These are phyloP conservation scores for Euspilapteryx auroguttella DNA, from an alignment of 2,888 invertebrate genomes.

Conservation along the genomic window DNA sequence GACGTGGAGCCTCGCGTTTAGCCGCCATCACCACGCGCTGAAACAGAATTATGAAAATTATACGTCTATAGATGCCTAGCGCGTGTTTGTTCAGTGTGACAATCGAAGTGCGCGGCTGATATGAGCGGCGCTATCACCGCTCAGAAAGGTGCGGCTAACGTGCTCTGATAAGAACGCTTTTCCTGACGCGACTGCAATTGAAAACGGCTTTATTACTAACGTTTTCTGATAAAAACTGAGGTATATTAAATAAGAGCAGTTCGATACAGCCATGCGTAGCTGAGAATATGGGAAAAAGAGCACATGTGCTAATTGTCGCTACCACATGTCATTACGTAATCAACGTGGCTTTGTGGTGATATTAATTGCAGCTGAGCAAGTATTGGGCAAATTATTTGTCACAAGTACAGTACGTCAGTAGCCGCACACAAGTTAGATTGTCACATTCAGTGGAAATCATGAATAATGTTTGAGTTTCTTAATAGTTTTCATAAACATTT, in stretches of 20 bases:
- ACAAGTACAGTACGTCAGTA: no score
- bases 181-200: constrained; percentile 42
- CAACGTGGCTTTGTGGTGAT: constrained; percentile 8
- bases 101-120: constrained; percentile 29
- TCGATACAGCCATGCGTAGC: no score
- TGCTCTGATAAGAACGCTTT: constrained; percentile 53
- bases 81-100: constrained; percentile 32
- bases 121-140: constrained; percentile 43
- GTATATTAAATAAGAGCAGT: no score
- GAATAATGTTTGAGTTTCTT: no score
- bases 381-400: no score
- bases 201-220: constrained; percentile 28
- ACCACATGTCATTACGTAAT: constrained; percentile 50
- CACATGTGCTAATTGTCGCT: constrained; percentile 34
- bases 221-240: no score
- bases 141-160: constrained; percentile 52
- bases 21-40: constrained; percentile 1
- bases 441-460: no score
- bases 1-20: constrained; percentile 30
- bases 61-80: constrained; percentile 10
- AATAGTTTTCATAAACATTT: no score
- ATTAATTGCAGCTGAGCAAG: constrained; percentile 2
- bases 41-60: constrained; percentile 4
- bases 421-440: no score
- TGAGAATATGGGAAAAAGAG: no score